Percentiles rank a stretch among this genome's conserved stretches.
Evolutionary conservation across 2,113 vertebrate species (phyloP).

Genomic region (Myrmecophaga tridactyla): DNA sequence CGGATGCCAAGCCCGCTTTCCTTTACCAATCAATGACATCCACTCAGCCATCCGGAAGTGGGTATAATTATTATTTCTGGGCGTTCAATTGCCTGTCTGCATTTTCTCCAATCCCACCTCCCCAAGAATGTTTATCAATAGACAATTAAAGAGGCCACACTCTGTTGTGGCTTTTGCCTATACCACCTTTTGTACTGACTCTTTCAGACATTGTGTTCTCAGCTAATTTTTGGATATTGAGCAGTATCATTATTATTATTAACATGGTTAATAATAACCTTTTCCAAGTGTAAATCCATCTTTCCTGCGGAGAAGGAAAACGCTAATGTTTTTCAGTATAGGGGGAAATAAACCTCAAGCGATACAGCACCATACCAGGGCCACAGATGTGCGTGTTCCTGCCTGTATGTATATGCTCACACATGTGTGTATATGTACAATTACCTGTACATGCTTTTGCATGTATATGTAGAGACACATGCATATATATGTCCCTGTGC

Average conservation of each 20-base stretch:
- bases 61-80: neutral
- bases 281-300: neutral
- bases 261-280: neutral
- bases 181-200: neutral
- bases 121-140: constrained; percentile 45
- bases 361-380: neutral
- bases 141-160: constrained; percentile 33
- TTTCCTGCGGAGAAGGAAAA: neutral
- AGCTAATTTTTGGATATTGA: neutral
- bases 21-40: constrained; percentile 2
- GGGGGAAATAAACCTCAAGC: neutral
- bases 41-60: neutral
- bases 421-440: neutral
- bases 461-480: too few relatives aligned
- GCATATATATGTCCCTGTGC: too few relatives aligned
- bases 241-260: neutral
- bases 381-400: too few relatives aligned
- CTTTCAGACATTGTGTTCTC: neutral
- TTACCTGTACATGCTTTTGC: too few relatives aligned
- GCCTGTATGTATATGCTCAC: too few relatives aligned
- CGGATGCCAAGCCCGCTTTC: constrained; percentile 48
- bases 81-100: neutral
- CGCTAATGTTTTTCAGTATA: neutral
- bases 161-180: constrained; percentile 20
- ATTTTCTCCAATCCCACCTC: constrained; percentile 17